Conservation (phyloP, 1,140 invertebrate species). For the Gonatopus flavifemur region DNA sequence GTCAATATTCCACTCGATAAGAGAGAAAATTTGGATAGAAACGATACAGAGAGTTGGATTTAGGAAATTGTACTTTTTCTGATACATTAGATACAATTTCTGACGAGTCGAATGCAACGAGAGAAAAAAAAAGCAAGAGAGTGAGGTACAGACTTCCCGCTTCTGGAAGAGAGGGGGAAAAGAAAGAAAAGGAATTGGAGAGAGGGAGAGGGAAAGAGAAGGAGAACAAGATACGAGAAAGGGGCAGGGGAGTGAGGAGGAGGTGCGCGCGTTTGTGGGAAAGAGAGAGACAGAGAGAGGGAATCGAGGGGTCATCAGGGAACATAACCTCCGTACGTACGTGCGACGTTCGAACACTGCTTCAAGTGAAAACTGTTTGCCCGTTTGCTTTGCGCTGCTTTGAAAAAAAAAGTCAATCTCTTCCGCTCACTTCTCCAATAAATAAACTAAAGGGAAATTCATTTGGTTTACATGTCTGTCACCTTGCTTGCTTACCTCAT, state of each 20-base stretch:
- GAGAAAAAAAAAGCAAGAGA: not conserved
- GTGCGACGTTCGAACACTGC: constrained; percentile 23
- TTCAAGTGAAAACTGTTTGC: not conserved
- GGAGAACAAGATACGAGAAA: constrained; percentile 2
- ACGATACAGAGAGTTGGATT: too few relatives aligned
- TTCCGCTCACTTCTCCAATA: not conserved
- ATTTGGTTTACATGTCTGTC: constrained; percentile 8
- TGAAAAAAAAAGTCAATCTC: not conserved
- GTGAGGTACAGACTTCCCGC: too few relatives aligned
- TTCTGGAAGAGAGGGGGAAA: constrained; percentile 1
- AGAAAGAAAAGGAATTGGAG: constrained; percentile 17
- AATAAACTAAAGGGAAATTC: constrained; percentile 8
- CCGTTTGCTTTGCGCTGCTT: not conserved
- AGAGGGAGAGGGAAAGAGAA: not conserved
- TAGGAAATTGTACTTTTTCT: too few relatives aligned
- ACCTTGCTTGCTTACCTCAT: constrained; percentile 21
- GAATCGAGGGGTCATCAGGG: constrained; percentile 41
- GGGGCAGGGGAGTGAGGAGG: constrained; percentile 8
- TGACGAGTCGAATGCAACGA: not conserved
- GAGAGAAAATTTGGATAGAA: too few relatives aligned
- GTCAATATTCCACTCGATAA: too few relatives aligned
- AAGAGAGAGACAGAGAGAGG: constrained; percentile 4
- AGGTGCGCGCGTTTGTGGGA: not conserved
- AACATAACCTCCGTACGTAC: constrained; percentile 41
- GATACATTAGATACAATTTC: too few relatives aligned